Conservation (phyloP, 2,888 invertebrate genomes). For the Trimorus sp. region DNA sequence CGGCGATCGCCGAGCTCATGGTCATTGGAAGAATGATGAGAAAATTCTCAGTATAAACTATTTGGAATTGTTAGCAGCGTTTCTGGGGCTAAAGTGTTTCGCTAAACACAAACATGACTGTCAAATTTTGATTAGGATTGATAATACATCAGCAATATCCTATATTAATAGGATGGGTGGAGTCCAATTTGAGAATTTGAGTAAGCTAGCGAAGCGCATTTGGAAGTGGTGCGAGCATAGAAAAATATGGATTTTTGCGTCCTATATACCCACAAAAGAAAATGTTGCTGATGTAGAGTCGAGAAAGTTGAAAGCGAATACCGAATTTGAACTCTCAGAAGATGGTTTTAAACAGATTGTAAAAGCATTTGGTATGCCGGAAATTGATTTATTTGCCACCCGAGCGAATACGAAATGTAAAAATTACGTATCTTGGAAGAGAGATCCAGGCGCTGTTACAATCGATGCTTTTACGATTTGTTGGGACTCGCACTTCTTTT, state of each 20-base stretch:
- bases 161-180: slow-evolving; percentile 27
- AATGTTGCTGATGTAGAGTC: slow-evolving; percentile 22
- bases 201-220: slow-evolving; percentile 10
- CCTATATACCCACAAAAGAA: not conserved
- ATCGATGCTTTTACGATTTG: slow-evolving; percentile 62
- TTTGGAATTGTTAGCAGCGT: slow-evolving; percentile 54
- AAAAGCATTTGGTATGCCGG: slow-evolving; percentile 5
- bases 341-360: slow-evolving; percentile 6
- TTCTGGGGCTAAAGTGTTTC: slow-evolving; percentile 63
- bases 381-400: slow-evolving; percentile 22
- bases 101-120: slow-evolving; percentile 14
- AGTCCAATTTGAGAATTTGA: not conserved
- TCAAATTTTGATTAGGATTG: slow-evolving; percentile 12
- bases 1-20: slow-evolving; percentile 27
- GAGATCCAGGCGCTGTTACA: slow-evolving; percentile 14
- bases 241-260: slow-evolving; percentile 16
- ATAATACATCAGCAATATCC: slow-evolving; percentile 34
- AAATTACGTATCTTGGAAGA: slow-evolving; percentile 4
- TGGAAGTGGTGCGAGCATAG: slow-evolving; percentile 22
- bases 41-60: slow-evolving; percentile 44
- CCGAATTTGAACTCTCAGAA: not conserved
- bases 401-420: slow-evolving; percentile 16
- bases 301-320: not conserved
- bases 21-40: slow-evolving; percentile 44
- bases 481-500: slow-evolving; percentile 34